These are phyloP conservation scores for Embiotoca jacksoni DNA, from an alignment of 2,113 vertebrate species.

Conservation along the genomic window DNA sequence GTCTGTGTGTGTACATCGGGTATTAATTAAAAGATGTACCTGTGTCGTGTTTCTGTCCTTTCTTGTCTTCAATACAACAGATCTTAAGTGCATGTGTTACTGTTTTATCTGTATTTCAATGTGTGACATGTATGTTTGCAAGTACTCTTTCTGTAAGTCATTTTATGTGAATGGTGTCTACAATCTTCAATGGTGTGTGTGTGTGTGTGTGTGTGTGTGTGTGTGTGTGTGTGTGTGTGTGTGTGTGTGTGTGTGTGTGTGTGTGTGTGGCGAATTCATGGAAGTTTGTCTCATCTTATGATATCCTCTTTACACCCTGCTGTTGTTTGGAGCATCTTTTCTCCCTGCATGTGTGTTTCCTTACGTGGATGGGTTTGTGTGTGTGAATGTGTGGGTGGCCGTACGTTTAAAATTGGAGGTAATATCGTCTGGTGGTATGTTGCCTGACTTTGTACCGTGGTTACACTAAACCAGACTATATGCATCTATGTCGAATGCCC, in stretches of 20 bases:
- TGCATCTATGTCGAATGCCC: conserved; percentile 75
- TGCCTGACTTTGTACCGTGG: conserved; percentile 73
- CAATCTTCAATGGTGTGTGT: conserved; percentile 46
- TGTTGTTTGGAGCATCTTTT: conserved; percentile 60
- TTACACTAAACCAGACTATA: conserved; percentile 50
- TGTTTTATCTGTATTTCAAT: conserved; percentile 35
- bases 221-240: no score
- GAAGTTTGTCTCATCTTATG: conserved; percentile 53
- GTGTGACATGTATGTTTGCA: conserved; percentile 34
- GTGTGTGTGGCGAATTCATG: conserved; percentile 3
- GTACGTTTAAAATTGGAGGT: conserved; percentile 46
- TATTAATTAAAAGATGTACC: conserved; percentile 38
- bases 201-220: neutral
- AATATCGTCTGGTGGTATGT: conserved; percentile 58
- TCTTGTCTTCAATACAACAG: conserved; percentile 19
- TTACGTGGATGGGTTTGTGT: conserved; percentile 40
- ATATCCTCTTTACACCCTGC: conserved; percentile 11
- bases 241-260: no score
- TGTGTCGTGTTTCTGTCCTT: conserved; percentile 40
- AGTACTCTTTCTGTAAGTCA: conserved; percentile 13
- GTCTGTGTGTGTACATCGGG: conserved; percentile 51
- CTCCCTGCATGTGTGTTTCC: conserved; percentile 68
- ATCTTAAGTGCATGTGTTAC: conserved; percentile 45
- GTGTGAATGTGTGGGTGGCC: conserved; percentile 14
- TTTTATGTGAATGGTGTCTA: conserved; percentile 38